Conservation (phyloP, 2,113 vertebrate species). For the Theropithecus gelada region DNA sequence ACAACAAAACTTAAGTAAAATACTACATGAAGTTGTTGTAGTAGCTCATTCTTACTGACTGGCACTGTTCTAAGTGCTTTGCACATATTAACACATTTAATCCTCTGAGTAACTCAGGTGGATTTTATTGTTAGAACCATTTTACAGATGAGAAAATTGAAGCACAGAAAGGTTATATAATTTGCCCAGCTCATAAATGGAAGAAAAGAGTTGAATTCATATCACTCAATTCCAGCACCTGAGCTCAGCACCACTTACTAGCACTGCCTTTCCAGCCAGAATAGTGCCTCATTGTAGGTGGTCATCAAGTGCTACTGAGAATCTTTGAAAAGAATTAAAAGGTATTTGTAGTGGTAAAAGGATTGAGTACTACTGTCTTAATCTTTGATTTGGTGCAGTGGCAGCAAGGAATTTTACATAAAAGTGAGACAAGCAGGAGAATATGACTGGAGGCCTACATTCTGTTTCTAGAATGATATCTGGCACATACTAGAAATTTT, state of each 20-base stretch:
- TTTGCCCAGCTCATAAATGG: not conserved
- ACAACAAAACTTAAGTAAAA: not conserved
- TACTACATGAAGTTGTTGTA: not conserved
- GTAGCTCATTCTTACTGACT: not conserved
- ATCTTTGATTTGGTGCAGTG: not conserved
- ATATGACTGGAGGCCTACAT: not conserved
- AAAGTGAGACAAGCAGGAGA: not conserved
- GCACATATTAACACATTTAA: not conserved
- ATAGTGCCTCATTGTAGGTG: too few species aligned
- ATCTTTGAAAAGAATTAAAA: not conserved
- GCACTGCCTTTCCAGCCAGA: not conserved
- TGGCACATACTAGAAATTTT: slow-evolving; percentile 7
- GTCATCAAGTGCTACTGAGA: not conserved
- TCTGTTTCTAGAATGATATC: not conserved
- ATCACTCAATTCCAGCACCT: not conserved
- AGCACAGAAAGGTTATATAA: not conserved
- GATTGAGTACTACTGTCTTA: not conserved
- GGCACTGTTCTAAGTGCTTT: not conserved
- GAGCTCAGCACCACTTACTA: not conserved
- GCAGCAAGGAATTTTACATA: not conserved
- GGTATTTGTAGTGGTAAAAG: not conserved
- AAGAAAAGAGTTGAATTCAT: not conserved
- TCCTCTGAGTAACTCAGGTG: not conserved
- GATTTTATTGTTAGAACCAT: not conserved
- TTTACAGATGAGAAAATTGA: slow-evolving; percentile 8